Percentiles rank a stretch among this genome's conserved stretches.
Conservation (phyloP, 2,113 vertebrate species). For the Guaruba guarouba region DNA sequence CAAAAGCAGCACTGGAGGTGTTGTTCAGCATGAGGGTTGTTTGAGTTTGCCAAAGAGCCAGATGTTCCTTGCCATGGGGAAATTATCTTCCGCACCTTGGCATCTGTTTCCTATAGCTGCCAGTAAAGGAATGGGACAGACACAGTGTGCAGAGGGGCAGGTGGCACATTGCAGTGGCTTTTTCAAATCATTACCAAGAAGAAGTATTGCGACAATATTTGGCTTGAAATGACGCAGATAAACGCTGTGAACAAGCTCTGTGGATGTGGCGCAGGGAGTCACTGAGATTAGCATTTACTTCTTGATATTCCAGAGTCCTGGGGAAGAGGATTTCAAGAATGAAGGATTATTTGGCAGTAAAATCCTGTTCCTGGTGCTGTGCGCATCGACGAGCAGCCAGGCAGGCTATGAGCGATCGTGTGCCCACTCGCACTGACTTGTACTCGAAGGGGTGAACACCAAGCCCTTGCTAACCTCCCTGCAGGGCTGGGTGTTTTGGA, state of each 20-base stretch:
- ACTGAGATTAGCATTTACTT: constrained; percentile 32
- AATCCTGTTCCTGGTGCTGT: not conserved
- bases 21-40: not conserved
- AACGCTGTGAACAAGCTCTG: not conserved
- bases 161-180: not conserved
- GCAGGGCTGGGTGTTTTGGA: constrained; percentile 1
- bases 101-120: not conserved
- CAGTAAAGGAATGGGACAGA: not conserved
- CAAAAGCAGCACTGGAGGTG: fast-evolving
- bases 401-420: not conserved
- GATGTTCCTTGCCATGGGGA: constrained; percentile 7
- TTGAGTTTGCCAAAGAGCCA: not conserved
- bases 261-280: not conserved
- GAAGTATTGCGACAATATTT: not conserved
- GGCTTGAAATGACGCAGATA: not conserved
- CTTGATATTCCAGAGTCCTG: constrained; percentile 31
- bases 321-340: constrained; percentile 46
- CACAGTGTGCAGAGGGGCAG: not conserved
- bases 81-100: not conserved
- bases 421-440: not conserved
- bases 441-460: not conserved
- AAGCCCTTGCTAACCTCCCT: constrained; percentile 6
- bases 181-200: not conserved
- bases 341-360: constrained; percentile 41
- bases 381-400: not conserved